Evolutionary conservation across 2,888 invertebrate genomes (phyloP), one percentile per base, ranked within the genome.

Genomic region (Teinopalpus imperialis): DNA sequence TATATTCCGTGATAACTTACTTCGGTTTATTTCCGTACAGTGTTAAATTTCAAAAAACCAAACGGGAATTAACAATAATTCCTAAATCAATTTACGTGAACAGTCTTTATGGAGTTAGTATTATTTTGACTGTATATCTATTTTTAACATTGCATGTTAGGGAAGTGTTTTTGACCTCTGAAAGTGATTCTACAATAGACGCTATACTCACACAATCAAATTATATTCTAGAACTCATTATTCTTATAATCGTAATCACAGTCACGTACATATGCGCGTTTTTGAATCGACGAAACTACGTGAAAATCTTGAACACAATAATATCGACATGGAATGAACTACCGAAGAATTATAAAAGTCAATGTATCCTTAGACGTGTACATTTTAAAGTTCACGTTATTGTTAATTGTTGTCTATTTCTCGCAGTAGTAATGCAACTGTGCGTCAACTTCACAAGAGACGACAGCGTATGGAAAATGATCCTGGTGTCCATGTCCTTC

Each of bases 61-160:
- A 54, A 37, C 42, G 54, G 9, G 20, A 14, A 6, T 67, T 72
- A 43, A 54, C 49, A 1, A 60, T 72, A 1, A 56, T 69, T 32
- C 54, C 51, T 0, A 76, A 71, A 26, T 77, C 83, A 0, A 61
- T 82, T 8, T 82, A 78, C 32, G 35, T 75, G 0, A 86, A 81
- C 47, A 59, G 64, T 1, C 1, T 76, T 5, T 72, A 70, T 51
- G 68, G 74, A 1, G 39, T 78, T 2, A 57, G 64, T 0, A 47
- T 71, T 4, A 41, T 70, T 9, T 9, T 73, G 14, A 31, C 69
- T 1, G 54, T 81, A 1, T 41, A 59, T 1, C 41, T 58, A 1
- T 82, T 79, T 50, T 48, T 67, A 12, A 55, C 57, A 1, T 18
- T 78, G 3, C 82, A 83, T 43, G 44, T 77, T 3, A 59, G 57